Evolutionary conservation across 2,113 vertebrate genomes (phyloP).

Genomic region (Colinus virginianus): DNA sequence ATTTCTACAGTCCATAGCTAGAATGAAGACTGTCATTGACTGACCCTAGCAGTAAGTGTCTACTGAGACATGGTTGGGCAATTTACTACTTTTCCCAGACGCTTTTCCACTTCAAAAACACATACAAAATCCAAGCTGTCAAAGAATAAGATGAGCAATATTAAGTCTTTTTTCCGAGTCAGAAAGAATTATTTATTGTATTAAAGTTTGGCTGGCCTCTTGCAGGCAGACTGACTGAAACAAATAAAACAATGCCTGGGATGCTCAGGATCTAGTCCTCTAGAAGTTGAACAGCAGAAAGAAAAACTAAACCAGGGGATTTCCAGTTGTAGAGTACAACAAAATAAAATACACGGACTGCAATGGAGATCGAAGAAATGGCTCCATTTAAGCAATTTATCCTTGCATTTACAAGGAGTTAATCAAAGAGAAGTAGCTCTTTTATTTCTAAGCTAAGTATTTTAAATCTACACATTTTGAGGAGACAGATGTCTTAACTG

Average conservation of each 20-base stretch:
- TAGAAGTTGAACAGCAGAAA: not conserved
- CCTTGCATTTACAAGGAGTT: not conserved
- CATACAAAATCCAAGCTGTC: not conserved
- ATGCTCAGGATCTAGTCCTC: not conserved
- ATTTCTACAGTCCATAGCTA: not conserved
- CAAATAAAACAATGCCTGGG: not conserved
- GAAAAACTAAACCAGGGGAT: not conserved
- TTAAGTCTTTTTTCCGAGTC: not conserved
- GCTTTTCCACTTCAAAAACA: fast-evolving
- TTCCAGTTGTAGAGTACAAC: not conserved
- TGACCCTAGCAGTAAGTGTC: not conserved
- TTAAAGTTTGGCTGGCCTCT: not conserved
- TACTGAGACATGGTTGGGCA: not conserved
- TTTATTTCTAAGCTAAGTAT: not conserved
- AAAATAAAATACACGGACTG: not conserved
- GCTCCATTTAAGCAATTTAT: not conserved
- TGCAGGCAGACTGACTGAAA: not conserved
- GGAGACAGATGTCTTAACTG: not conserved
- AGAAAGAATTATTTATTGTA: not conserved
- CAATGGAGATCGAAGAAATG: not conserved
- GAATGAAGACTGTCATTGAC: not conserved
- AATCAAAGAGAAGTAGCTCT: not conserved
- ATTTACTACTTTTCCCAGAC: not conserved
- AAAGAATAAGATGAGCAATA: not conserved
- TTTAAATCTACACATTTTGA: not conserved